Percentiles rank a stretch among this genome's conserved stretches.
Conservation (phyloP, 2,888 invertebrate genomes). For the Torymus auratus region DNA sequence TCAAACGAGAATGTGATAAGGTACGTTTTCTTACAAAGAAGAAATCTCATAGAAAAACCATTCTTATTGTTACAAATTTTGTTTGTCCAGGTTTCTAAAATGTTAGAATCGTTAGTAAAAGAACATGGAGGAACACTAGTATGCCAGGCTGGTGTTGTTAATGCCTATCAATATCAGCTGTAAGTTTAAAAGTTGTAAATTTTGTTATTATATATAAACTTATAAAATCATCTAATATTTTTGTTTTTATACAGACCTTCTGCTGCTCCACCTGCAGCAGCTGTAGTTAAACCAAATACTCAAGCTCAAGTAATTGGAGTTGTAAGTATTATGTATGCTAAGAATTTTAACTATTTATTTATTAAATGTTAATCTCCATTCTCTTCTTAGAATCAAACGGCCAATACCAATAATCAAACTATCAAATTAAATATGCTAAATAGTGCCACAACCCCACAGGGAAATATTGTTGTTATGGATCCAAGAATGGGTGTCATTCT, state of each 20-base stretch:
- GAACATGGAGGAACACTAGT: constrained; percentile 72
- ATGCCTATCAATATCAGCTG: constrained; percentile 73
- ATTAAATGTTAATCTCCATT: neutral
- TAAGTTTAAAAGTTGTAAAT: constrained; percentile 62
- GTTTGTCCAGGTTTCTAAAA: constrained; percentile 65
- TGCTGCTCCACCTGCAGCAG: constrained; percentile 60
- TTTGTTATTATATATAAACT: neutral
- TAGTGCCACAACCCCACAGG: constrained; percentile 67
- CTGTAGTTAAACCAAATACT: constrained; percentile 63
- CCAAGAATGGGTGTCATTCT: constrained; percentile 77
- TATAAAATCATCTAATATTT: constrained; percentile 13
- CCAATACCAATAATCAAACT: constrained; percentile 65
- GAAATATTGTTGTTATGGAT: constrained; percentile 78
- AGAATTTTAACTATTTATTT: neutral
- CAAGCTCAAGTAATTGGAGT: constrained; percentile 66
- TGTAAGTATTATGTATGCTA: constrained; percentile 60
- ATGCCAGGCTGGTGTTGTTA: constrained; percentile 69
- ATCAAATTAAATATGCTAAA: constrained; percentile 73
- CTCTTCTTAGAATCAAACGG: constrained; percentile 58
- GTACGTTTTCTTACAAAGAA: constrained; percentile 58
- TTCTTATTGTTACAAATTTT: too few relatives aligned
- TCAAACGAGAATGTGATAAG: constrained; percentile 72
- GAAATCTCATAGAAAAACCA: neutral
- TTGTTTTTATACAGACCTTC: constrained; percentile 59
- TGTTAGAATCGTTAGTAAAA: constrained; percentile 72